These are phyloP conservation scores for Caenorhabditis elegans DNA, from an alignment of 1,140 invertebrate species.

Conservation along the genomic window WBcel235 BX284605.5:6195001-6195500, in stretches of 20 bases:
- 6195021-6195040: constrained; percentile 19
- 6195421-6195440: constrained; percentile 36
- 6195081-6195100: neutral
- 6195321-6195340: constrained; percentile 7
- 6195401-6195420: constrained; percentile 36
- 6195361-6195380: neutral
- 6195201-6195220: constrained; percentile 41
- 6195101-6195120: constrained; percentile 47
- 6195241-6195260: neutral
- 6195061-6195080: neutral
- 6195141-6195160: constrained; percentile 43
- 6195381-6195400: constrained; percentile 23
- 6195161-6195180: constrained; percentile 37
- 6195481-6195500: constrained; percentile 14
- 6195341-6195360: neutral
- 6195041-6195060: neutral
- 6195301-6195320: constrained; percentile 10
- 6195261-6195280: constrained; percentile 4
- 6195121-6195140: constrained; percentile 43
- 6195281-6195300: constrained; percentile 3
- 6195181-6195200: constrained; percentile 28
- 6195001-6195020: neutral
- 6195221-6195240: constrained; percentile 16
- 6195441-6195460: constrained; percentile 19
- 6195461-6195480: constrained; percentile 33